phyloP scores from a whole-genome alignment of 2,797 vertebrate genomes.

The Sebastes variabilis region DNA sequence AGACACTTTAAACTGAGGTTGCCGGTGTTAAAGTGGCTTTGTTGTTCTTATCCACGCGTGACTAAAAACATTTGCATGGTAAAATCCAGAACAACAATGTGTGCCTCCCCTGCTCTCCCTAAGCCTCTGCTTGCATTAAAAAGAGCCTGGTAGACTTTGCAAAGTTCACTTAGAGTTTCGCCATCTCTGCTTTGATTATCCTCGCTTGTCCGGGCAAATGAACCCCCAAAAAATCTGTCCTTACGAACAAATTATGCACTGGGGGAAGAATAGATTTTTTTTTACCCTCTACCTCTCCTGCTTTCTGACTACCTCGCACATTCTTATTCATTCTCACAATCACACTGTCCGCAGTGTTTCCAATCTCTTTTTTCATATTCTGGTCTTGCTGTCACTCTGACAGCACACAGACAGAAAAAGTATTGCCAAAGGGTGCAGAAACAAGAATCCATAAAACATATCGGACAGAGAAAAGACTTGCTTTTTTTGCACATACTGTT shows the following conservation, averaged over 20 bases:
- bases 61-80: conserved; percentile 67
- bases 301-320: conserved; percentile 6
- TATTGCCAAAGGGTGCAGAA: conserved; percentile 5
- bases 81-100: conserved; percentile 65
- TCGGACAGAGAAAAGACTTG: not conserved
- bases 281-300: not conserved
- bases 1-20: conserved; percentile 47
- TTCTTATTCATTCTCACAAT: conserved; percentile 31
- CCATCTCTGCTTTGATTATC: conserved; percentile 58
- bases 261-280: conserved; percentile 1
- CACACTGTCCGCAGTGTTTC: conserved; percentile 14
- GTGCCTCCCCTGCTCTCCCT: conserved; percentile 42
- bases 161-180: conserved; percentile 75
- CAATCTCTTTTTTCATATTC: conserved; percentile 40
- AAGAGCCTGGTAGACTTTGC: conserved; percentile 42
- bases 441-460: conserved; percentile 4
- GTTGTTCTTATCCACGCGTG: conserved; percentile 56
- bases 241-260: conserved; percentile 32
- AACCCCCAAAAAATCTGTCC: conserved; percentile 13
- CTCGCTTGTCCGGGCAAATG: conserved; percentile 40
- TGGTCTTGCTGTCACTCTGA: conserved; percentile 19
- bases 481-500: not conserved
- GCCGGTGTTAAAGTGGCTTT: conserved; percentile 56
- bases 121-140: conserved; percentile 47
- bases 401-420: conserved; percentile 10